Evolutionary conservation across 2,113 vertebrate genomes (phyloP).

Genomic region (Fregetta grallaria): DNA sequence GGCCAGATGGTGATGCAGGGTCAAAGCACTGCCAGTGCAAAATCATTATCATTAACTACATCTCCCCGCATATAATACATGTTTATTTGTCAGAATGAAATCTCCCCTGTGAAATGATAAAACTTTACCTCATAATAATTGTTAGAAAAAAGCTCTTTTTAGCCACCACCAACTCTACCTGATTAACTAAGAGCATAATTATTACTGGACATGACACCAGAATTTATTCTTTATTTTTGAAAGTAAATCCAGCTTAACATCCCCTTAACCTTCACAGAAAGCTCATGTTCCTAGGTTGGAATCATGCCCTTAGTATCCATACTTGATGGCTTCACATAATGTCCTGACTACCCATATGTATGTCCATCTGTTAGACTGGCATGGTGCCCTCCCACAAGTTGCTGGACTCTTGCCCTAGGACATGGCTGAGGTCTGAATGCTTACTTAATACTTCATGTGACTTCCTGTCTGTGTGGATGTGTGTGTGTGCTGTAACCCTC

Average conservation of each 20-base stretch:
- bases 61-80: background rate
- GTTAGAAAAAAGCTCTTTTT: background rate
- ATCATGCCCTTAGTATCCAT: conserved; percentile 60
- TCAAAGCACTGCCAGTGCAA: background rate
- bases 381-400: conserved; percentile 34
- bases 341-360: conserved; percentile 47
- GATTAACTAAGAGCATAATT: conserved; percentile 17
- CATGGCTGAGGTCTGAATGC: background rate
- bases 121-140: background rate
- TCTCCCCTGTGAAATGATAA: background rate
- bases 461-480: background rate
- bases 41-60: background rate
- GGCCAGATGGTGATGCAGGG: background rate
- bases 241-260: conserved; percentile 63
- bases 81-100: background rate
- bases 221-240: conserved; percentile 60
- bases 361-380: conserved; percentile 56
- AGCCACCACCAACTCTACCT: background rate
- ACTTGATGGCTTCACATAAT: conserved; percentile 63
- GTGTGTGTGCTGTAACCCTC: background rate
- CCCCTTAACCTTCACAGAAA: conserved; percentile 68
- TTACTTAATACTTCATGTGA: conserved; percentile 31
- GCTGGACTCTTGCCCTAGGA: conserved; percentile 21
- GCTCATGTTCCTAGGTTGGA: conserved; percentile 68
- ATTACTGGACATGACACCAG: background rate